These are phyloP conservation scores for Hermetia illucens DNA, from an alignment of 1,140 invertebrate species.

Conservation along the genomic window DNA sequence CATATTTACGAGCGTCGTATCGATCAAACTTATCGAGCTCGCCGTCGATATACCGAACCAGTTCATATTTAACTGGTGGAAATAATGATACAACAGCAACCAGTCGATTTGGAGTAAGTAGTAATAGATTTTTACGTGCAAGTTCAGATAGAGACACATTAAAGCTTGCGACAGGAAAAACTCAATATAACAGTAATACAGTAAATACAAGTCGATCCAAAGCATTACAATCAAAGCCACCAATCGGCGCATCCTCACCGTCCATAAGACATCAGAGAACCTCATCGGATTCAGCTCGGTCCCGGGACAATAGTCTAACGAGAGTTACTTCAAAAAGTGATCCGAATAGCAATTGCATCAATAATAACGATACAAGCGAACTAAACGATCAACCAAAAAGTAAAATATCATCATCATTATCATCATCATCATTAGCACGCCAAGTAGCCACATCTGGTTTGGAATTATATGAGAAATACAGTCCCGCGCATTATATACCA, in stretches of 20 bases:
- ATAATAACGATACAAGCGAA: constrained; percentile 11
- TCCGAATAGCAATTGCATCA: constrained; percentile 12
- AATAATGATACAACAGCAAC: constrained; percentile 7
- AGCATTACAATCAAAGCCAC: constrained; percentile 6
- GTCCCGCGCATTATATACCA: constrained; percentile 31
- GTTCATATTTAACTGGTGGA: neutral
- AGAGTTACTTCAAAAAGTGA: constrained; percentile 5
- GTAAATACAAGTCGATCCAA: neutral
- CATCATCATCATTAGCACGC: constrained; percentile 28
- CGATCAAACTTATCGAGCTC: neutral
- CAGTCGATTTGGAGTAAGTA: constrained; percentile 8
- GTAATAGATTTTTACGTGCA: neutral
- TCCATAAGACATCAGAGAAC: constrained; percentile 5
- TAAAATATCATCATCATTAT: constrained; percentile 25
- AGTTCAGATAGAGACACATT: constrained; percentile 3
- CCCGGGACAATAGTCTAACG: constrained; percentile 2
- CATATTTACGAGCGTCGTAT: constrained; percentile 1
- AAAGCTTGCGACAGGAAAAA: neutral
- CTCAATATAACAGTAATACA: neutral
- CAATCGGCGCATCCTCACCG: constrained; percentile 4
- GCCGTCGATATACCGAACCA: constrained; percentile 1
- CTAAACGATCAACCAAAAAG: constrained; percentile 8
- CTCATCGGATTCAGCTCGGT: neutral
- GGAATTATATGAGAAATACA: constrained; percentile 30
- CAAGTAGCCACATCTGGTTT: constrained; percentile 27